A percentile compares a stretch with the other conserved stretches of the same genome.
Conservation (phyloP, 2,888 invertebrate genomes). For the Chouioia cunea region DNA sequence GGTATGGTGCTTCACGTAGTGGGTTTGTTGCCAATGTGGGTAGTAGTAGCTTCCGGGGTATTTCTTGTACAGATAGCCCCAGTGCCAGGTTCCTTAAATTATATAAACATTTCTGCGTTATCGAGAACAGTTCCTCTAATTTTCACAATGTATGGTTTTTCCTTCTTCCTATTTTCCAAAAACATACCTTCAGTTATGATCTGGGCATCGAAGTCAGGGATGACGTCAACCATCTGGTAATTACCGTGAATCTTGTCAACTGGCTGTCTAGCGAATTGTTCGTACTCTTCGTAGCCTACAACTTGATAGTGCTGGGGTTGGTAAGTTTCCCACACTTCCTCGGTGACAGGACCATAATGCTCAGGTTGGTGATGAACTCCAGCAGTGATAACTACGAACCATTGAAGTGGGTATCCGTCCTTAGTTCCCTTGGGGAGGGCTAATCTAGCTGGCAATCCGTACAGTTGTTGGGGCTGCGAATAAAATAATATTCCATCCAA, state of each 20-base stretch:
- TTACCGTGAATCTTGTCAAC: conserved; percentile 48
- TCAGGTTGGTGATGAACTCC: conserved; percentile 67
- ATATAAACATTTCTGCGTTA: not conserved
- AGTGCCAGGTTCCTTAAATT: conserved; percentile 53
- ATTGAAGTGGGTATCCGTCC: conserved; percentile 75
- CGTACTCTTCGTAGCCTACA: conserved; percentile 56
- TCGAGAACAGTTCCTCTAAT: not conserved
- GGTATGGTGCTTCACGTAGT: conserved; percentile 38
- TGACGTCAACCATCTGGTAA: conserved; percentile 56
- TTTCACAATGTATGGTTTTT: no score
- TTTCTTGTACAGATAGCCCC: conserved; percentile 57
- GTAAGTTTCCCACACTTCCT: conserved; percentile 40
- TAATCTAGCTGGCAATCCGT: conserved; percentile 75
- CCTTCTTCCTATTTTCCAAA: no score
- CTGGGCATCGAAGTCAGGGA: conserved; percentile 53
- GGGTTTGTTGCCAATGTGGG: conserved; percentile 53
- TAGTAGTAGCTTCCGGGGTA: conserved; percentile 53
- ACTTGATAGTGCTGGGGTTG: conserved; percentile 56
- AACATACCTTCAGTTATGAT: conserved; percentile 39
- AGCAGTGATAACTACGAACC: conserved; percentile 74
- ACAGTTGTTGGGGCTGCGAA: conserved; percentile 69
- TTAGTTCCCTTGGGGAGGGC: conserved; percentile 76
- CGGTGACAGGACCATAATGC: conserved; percentile 68
- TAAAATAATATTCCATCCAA: conserved; percentile 58
- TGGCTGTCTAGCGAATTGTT: conserved; percentile 48